A percentile compares a stretch with the other conserved stretches of the same genome.
phyloP scores from a whole-genome alignment of 2,888 invertebrate species.

The Boloria euphrosyne region DNA sequence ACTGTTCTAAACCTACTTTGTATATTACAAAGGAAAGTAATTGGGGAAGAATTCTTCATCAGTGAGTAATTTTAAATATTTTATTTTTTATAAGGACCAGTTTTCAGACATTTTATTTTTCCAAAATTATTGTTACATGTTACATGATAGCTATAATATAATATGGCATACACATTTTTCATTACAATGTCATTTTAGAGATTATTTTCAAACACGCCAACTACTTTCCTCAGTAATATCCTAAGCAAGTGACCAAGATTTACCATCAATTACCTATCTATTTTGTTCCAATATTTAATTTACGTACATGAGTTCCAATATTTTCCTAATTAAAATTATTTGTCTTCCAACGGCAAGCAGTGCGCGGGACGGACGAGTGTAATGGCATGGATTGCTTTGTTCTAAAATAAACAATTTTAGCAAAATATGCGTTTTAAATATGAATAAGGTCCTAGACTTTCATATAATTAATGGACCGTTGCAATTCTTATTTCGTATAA shows the following conservation, averaged over 20 bases:
- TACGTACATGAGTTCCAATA: constrained; percentile 20
- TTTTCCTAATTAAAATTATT: constrained; percentile 39
- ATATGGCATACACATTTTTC: too few relatives aligned
- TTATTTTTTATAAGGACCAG: too few relatives aligned
- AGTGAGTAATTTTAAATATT: too few relatives aligned
- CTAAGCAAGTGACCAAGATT: not conserved
- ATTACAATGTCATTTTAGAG: too few relatives aligned
- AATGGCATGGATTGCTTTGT: constrained; percentile 37
- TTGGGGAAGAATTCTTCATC: not conserved
- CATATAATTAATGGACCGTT: constrained; percentile 14
- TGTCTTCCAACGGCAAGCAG: constrained; percentile 40
- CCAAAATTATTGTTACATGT: too few relatives aligned
- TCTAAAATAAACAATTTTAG: constrained; percentile 21
- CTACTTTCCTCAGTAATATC: not conserved
- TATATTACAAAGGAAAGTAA: constrained; percentile 10
- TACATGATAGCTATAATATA: too few relatives aligned
- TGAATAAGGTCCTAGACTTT: constrained; percentile 13
- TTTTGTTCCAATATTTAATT: constrained; percentile 19
- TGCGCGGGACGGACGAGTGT: constrained; percentile 41
- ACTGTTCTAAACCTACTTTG: not conserved
- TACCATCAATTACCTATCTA: constrained; percentile 16
- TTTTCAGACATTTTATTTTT: too few relatives aligned
- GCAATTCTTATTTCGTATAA: constrained; percentile 9
- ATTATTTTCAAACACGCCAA: too few relatives aligned
- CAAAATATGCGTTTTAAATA: constrained; percentile 26